A percentile compares a stretch with the other conserved stretches of the same genome.
These are phyloP conservation scores for Trigoniulus corallinus DNA, from an alignment of 1,140 invertebrate genomes.

Conservation along the genomic window DNA sequence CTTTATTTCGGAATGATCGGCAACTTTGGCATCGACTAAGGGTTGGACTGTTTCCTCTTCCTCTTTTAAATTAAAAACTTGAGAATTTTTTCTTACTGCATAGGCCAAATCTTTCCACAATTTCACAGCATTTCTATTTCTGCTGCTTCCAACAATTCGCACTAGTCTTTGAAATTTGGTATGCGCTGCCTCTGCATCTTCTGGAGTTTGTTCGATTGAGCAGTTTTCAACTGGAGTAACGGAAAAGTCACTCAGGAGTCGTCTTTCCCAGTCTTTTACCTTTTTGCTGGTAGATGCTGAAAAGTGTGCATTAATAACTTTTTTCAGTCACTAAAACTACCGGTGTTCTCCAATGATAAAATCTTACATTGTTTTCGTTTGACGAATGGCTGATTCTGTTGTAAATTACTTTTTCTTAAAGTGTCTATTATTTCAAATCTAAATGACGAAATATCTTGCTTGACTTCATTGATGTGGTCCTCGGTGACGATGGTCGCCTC, in stretches of 20 bases:
- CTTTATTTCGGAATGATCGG: too few species aligned
- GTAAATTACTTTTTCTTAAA: conserved; percentile 56
- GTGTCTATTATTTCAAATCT: conserved; percentile 78
- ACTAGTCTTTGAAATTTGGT: too few species aligned
- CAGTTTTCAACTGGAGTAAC: conserved; percentile 61
- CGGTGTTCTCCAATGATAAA: conserved; percentile 29
- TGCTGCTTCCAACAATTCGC: too few species aligned
- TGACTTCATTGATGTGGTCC: conserved; percentile 90
- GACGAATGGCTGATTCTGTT: conserved; percentile 40
- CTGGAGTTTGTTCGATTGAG: too few species aligned
- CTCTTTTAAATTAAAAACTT: too few species aligned
- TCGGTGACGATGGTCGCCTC: conserved; percentile 78
- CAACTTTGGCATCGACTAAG: too few species aligned
- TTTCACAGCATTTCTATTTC: too few species aligned
- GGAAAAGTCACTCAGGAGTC: conserved; percentile 74
- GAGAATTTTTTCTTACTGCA: too few species aligned
- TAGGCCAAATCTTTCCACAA: too few species aligned
- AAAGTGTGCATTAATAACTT: conserved; percentile 13
- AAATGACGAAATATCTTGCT: conserved; percentile 77
- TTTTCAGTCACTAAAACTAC: background rate
- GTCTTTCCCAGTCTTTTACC: conserved; percentile 61
- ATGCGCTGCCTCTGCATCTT: too few species aligned
- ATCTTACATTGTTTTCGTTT: background rate
- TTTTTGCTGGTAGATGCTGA: conserved; percentile 55
- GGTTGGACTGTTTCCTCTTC: too few species aligned